phyloP scores from a whole-genome alignment of 1,140 invertebrate species.

The Drosophila navojoa region DNA sequence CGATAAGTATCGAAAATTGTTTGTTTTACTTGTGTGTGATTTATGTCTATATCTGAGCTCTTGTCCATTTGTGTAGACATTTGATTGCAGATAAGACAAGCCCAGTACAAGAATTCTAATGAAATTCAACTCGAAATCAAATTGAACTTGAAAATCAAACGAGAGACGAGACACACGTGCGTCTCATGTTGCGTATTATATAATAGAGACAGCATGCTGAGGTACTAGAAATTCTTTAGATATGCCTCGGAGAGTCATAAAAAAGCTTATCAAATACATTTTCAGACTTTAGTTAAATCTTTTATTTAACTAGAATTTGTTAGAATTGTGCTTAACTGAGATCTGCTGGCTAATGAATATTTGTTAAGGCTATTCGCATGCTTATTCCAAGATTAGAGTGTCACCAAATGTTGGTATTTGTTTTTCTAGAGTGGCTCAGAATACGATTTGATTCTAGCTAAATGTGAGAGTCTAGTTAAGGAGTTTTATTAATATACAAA shows the following conservation, averaged over 20 bases:
- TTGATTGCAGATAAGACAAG: constrained; percentile 54
- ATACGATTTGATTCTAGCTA: too few species aligned
- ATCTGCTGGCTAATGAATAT: not conserved
- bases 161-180: constrained; percentile 5
- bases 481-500: not conserved
- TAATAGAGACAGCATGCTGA: not conserved
- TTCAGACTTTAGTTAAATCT: too few species aligned
- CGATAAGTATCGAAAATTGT: constrained; percentile 61
- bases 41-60: constrained; percentile 9
- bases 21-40: not conserved
- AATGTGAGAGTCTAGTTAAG: too few species aligned
- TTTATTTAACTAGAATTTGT: not conserved
- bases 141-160: constrained; percentile 35
- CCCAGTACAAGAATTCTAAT: constrained; percentile 36
- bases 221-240: not conserved
- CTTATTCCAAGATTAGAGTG: too few species aligned
- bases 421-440: too few species aligned
- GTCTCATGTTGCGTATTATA: not conserved
- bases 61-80: constrained; percentile 29
- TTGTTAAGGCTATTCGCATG: too few species aligned
- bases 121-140: constrained; percentile 21
- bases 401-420: too few species aligned
- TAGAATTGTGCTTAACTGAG: not conserved
- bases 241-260: not conserved
- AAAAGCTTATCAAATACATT: too few species aligned